Percentiles rank a stretch among this genome's conserved stretches.
These are phyloP conservation scores for Cariama cristata DNA, from an alignment of 2,113 vertebrate genomes.

Conservation along the genomic window DNA sequence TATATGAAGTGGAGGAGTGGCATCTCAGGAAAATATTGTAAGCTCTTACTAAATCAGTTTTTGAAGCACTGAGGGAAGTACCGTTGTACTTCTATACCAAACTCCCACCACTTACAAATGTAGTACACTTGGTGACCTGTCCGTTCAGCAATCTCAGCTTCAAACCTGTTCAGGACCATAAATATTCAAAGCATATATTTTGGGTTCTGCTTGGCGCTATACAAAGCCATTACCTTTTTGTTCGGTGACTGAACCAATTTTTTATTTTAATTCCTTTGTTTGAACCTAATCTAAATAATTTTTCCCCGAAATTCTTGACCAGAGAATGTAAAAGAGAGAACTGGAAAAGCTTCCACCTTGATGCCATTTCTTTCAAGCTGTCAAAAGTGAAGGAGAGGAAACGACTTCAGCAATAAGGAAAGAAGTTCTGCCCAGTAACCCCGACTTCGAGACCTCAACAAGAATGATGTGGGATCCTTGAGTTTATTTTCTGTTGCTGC, in stretches of 20 bases:
- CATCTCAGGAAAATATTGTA: not conserved
- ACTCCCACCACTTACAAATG: not conserved
- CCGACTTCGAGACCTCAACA: not conserved
- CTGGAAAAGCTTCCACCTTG: not conserved
- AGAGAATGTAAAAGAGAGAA: not conserved
- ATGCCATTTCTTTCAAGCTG: not conserved
- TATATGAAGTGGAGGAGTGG: not conserved
- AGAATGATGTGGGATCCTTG: not conserved
- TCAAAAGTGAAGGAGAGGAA: not conserved
- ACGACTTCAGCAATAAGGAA: not conserved
- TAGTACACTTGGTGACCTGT: not conserved
- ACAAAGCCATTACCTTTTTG: not conserved
- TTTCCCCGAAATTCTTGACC: not conserved
- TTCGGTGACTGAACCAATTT: not conserved
- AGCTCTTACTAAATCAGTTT: not conserved
- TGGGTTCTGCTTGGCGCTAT: not conserved
- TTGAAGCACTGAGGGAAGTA: not conserved
- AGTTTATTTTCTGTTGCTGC: not conserved
- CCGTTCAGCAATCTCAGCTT: not conserved
- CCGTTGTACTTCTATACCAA: not conserved
- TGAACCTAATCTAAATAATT: not conserved
- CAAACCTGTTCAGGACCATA: not conserved
- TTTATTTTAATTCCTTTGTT: not conserved
- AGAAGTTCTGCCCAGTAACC: not conserved
- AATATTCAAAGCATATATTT: not conserved